Base-by-base conservation (phyloP, 2,888 invertebrate genomes). In the Poecilus cupreus region DNA sequence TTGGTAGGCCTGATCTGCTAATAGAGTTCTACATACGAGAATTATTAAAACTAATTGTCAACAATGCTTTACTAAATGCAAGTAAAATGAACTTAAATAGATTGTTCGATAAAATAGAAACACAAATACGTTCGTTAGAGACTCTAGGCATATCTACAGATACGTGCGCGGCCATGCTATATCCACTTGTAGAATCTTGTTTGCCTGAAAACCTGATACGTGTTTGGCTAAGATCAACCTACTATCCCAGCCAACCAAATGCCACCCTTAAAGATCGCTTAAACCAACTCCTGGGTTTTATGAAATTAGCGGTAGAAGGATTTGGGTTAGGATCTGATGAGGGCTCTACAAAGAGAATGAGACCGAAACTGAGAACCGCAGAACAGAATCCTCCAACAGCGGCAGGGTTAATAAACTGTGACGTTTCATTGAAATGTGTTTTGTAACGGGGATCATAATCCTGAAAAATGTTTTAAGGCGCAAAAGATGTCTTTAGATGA, bases 21-120 rank as follows among this genome's bases (percentile, higher is more conserved):
- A 83, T 86, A 13, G 87, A 87, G 74, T 84, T 85, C 13, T 86
- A 87, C 79, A 84, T 86, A 2, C 70, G 86, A 16, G 86, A 87
- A 74, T 64, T 87, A 8, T 72, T 87, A 24, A 83, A 84, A 60
- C 49, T 87, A 37, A 84, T 87, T 16, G 60, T 87, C 10, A 83
- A 83, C 20, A 85, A 84, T 51, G 78, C 84, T 20, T 5, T 79
- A 8, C 80, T 8, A 32, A 81, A 20, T 39, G 51, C 11, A 79
- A 81, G 20, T 20, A 51, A 51, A 20, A 51, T 51, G 0, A 51
- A 18, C 20, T 6, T 51, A 5, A 51, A 51, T 51, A 51, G 51
- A 6, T 18, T 51, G 11, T 51, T 51, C 20, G 51, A 51, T 57
- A 76, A 76, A 76, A 76, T 76, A 11, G 76, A 76, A n/a, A 54